These are phyloP conservation scores for Ennomos fuscantarius DNA, from an alignment of 2,888 invertebrate genomes.

Conservation along the genomic window DNA sequence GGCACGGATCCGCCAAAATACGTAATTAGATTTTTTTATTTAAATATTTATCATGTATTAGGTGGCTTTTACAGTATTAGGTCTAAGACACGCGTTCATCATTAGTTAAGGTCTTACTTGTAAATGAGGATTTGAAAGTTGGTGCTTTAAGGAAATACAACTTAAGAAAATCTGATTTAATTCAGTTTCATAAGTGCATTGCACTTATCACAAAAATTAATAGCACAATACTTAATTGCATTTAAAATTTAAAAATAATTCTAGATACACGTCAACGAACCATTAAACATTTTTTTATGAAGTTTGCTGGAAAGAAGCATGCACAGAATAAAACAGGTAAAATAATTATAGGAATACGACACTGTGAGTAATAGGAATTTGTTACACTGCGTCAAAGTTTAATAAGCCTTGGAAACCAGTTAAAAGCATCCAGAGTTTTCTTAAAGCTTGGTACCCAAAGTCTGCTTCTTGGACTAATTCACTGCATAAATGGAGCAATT, in stretches of 20 bases:
- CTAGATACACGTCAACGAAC: background rate
- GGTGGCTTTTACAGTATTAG: too few species aligned
- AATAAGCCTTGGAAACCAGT: conserved; percentile 6
- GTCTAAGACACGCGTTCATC: too few species aligned
- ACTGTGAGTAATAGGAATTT: background rate
- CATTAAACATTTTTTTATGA: conserved; percentile 20
- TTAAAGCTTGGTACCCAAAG: conserved; percentile 15
- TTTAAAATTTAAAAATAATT: background rate
- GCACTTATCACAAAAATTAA: conserved; percentile 11
- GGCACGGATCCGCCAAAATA: too few species aligned
- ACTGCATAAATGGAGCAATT: too few species aligned
- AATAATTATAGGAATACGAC: conserved; percentile 12
- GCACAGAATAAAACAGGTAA: conserved; percentile 23
- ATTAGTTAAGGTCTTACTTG: too few species aligned
- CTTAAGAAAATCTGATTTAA: conserved; percentile 1
- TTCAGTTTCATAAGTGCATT: conserved; percentile 5
- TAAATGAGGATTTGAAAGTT: conserved; percentile 5
- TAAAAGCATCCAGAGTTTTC: conserved; percentile 11
- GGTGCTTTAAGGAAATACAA: too few species aligned
- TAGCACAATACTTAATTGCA: background rate
- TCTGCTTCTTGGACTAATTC: background rate
- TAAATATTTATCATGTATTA: too few species aligned
- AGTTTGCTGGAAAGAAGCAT: conserved; percentile 23
- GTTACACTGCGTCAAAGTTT: background rate
- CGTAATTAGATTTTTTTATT: too few species aligned